Base-by-base conservation (phyloP, 2,888 invertebrate species). In the Herminia tarsipennalis region DNA sequence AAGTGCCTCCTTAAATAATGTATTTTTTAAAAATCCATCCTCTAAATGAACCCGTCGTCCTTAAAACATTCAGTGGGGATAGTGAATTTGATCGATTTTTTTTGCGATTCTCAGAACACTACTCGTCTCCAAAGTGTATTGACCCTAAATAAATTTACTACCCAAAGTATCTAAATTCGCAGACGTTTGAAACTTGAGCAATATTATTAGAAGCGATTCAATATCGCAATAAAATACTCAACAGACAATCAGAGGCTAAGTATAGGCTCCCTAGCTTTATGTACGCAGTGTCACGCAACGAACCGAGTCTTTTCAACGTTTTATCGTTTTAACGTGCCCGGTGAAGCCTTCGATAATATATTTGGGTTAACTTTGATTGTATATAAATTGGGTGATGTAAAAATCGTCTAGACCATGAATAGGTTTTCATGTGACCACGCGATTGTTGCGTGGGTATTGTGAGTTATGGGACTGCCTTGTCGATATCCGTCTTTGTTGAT, bases 171-270 rank as follows among this genome's bases (percentile, higher is more conserved):
- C 10, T 13, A 14, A 33, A 18, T 32, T 16, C 8, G 1, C 4
- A 44, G 20, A 37, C 14, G 22, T 28, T 33, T 18, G 18, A 10
- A 29, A 24, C 20, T 38, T 10, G n/a, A 16, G 8, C 37, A 21
- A 38, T 62, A 45, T 41, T 53, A 29, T 48, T 33, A 42, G 38
- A 28, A 44, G 32, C 28, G 10, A 48, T 56, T 59, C 41, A 56
- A 64, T 62, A 47, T 40, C 40, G 28, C 17, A 41, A 16, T 52
- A 56, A 56, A 50, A 45, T 49, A 25, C 46, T 53, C 41, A 53
- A 59, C 44, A 51, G 44, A 49, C 30, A 49, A 49, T 46, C 32
- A 12, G 4, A 13, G 28, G n/a, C 17, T 33, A 50, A 45, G 44
- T 49, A 44, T 38, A 60, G 40, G 32, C 36, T 39, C 37, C 21